phyloP scores from a whole-genome alignment of 2,888 invertebrate species.

The Meteorus cinctellus region DNA sequence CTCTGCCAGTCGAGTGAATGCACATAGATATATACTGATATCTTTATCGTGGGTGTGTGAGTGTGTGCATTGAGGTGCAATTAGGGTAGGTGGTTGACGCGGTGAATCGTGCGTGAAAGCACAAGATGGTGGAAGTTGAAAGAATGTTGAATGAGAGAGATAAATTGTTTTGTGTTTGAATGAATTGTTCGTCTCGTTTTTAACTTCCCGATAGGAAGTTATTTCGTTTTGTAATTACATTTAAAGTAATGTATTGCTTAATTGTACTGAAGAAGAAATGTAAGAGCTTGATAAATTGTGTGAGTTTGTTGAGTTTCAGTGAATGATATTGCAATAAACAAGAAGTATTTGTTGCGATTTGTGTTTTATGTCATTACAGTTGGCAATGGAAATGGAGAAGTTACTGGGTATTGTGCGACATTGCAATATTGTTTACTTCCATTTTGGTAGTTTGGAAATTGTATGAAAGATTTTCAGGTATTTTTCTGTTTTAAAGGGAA shows the following conservation, averaged over 20 bases:
- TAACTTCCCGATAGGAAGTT: no score
- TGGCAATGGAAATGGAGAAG: no score
- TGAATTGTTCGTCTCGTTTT: not conserved
- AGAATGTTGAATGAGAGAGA: not conserved
- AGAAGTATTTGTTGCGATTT: no score
- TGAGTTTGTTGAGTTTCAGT: no score
- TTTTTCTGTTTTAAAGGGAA: no score
- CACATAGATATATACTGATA: not conserved
- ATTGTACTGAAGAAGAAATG: not conserved
- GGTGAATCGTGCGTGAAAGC: conserved; percentile 26
- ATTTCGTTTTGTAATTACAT: not conserved
- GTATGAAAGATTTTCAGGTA: no score
- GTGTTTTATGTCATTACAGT: no score
- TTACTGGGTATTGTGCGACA: no score
- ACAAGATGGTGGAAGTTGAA: conserved; percentile 5
- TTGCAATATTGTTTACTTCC: no score
- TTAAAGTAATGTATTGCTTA: not conserved
- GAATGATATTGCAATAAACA: no score
- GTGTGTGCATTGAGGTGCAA: conserved; percentile 3
- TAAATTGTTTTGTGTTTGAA: not conserved
- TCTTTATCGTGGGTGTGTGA: not conserved
- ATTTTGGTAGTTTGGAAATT: no score
- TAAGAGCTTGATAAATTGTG: no score
- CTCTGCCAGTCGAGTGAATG: conserved; percentile 48
- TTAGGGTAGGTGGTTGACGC: conserved; percentile 28